Evolutionary conservation across 2,888 invertebrate genomes (phyloP).

Genomic region (Brachylomia viminalis): DNA sequence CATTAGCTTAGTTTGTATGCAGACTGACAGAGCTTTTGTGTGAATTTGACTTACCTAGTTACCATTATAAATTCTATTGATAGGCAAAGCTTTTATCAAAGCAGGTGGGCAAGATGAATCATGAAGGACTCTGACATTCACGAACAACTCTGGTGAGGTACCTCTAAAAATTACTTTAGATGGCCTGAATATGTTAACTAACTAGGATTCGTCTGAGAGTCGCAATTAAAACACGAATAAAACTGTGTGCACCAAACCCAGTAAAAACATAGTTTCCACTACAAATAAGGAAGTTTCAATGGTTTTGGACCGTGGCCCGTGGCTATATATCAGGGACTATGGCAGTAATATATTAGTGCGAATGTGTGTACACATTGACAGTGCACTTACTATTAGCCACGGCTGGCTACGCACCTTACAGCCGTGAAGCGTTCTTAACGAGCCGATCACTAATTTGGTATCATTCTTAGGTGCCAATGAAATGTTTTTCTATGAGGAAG

Average conservation of each 20-base stretch:
- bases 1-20: conserved; percentile 15
- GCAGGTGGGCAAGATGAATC: background rate
- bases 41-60: background rate
- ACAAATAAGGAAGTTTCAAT: conserved; percentile 32
- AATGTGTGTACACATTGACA: conserved; percentile 59
- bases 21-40: conserved; percentile 1
- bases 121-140: background rate
- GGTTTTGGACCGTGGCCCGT: conserved; percentile 22
- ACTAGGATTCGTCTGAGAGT: background rate
- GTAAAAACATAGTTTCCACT: conserved; percentile 1
- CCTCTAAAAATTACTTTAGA: background rate
- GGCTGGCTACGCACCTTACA: conserved; percentile 59
- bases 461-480: conserved; percentile 49
- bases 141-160: background rate
- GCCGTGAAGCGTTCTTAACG: conserved; percentile 62
- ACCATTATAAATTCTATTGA: background rate
- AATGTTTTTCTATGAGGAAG: conserved; percentile 25
- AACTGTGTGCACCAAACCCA: background rate
- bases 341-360: conserved; percentile 47
- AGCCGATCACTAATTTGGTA: conserved; percentile 54
- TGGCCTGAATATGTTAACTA: background rate
- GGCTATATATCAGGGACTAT: conserved; percentile 45
- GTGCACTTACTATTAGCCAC: conserved; percentile 65
- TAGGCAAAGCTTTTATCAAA: background rate
- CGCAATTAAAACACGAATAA: background rate